Conservation (phyloP, 2,797 vertebrate genomes). For the Sebastolobus altivelis region DNA sequence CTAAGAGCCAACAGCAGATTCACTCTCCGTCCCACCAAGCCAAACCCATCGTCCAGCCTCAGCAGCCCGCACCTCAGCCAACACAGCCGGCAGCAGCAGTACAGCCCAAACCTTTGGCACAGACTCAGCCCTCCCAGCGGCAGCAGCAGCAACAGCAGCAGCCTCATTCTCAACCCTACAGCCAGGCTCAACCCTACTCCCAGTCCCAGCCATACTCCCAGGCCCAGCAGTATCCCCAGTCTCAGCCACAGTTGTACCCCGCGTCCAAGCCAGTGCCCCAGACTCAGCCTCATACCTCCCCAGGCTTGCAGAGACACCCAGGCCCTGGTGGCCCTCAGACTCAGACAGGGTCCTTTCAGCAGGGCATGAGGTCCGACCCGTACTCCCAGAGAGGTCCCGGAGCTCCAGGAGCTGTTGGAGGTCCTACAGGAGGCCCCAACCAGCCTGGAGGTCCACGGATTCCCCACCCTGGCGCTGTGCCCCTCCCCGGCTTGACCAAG, state of each 20-base stretch:
- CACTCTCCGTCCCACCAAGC: conserved; percentile 93
- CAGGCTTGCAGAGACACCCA: conserved; percentile 76
- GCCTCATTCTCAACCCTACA: conserved; percentile 53
- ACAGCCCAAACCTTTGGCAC: conserved; percentile 73
- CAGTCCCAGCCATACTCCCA: conserved; percentile 72
- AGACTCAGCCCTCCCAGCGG: conserved; percentile 67
- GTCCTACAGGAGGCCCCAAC: conserved; percentile 58
- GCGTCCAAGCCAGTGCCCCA: conserved; percentile 61
- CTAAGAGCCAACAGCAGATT: conserved; percentile 98
- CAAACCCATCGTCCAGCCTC: conserved; percentile 87
- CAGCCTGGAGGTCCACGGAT: conserved; percentile 82
- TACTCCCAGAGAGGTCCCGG: conserved; percentile 77
- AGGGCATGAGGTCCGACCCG: conserved; percentile 73
- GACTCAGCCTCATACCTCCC: conserved; percentile 69
- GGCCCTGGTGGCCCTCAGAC: conserved; percentile 55
- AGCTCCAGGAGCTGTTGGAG: conserved; percentile 62
- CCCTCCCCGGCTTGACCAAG: conserved; percentile 88
- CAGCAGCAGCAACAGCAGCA: conserved; percentile 65
- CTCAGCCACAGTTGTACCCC: conserved; percentile 61
- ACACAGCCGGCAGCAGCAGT: conserved; percentile 63
- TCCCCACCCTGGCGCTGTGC: conserved; percentile 84
- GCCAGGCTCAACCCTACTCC: conserved; percentile 63
- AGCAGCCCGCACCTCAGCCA: conserved; percentile 73
- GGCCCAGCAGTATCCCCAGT: conserved; percentile 60
- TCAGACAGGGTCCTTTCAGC: conserved; percentile 72